Percentiles rank a stretch among this genome's conserved stretches.
Evolutionary conservation across 2,113 vertebrate species (phyloP).

Genomic region (Terrapene triunguis): DNA sequence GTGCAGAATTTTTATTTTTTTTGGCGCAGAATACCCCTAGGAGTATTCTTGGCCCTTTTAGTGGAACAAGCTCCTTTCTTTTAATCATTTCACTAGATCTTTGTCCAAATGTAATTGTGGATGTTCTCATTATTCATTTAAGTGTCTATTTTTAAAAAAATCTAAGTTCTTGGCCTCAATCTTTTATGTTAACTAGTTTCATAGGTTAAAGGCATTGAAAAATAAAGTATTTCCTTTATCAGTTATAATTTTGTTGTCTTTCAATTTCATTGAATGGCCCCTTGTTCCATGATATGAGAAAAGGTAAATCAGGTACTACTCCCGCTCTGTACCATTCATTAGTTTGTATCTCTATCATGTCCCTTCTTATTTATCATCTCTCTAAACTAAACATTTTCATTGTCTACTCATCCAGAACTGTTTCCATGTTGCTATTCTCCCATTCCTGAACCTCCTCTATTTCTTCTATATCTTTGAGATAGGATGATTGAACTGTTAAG

Average conservation of each 20-base stretch:
- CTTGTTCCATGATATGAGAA: neutral
- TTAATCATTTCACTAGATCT: neutral
- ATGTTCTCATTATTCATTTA: neutral
- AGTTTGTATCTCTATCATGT: neutral
- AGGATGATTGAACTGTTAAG: neutral
- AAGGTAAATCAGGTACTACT: neutral
- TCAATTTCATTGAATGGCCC: neutral
- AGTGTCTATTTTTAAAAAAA: neutral
- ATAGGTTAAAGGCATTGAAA: neutral
- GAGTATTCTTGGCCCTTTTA: neutral
- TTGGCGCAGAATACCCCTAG: no score
- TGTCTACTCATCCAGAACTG: neutral
- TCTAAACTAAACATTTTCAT: neutral
- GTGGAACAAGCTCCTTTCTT: neutral
- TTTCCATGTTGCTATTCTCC: neutral
- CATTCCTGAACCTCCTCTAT: neutral
- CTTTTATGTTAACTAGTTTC: neutral
- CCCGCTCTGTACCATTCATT: neutral
- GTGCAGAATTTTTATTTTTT: no score
- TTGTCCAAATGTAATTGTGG: neutral
- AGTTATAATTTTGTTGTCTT: neutral
- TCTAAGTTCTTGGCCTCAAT: neutral
- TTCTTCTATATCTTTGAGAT: neutral
- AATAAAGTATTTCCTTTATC: neutral
- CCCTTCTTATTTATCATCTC: no score